Percentiles rank a stretch among this genome's conserved stretches.
These are phyloP conservation scores for Jaculus jaculus DNA, from an alignment of 2,113 vertebrate species.

Conservation along the genomic window DNA sequence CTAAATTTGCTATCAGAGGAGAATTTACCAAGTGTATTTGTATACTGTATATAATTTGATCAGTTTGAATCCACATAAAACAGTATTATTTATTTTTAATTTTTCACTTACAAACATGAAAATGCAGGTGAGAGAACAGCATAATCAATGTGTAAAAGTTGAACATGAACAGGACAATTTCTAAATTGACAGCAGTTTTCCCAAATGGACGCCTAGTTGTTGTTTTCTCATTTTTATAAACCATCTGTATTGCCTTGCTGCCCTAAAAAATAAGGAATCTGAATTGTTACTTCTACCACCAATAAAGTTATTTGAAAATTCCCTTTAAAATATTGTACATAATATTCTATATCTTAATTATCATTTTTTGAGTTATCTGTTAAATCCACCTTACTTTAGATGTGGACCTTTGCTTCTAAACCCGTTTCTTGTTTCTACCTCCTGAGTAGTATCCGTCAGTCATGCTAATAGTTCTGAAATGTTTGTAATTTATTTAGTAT, in stretches of 20 bases:
- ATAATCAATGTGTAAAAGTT: neutral
- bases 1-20: neutral
- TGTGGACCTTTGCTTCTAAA: constrained; percentile 24
- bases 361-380: constrained; percentile 25
- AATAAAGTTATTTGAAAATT: neutral
- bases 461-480: neutral
- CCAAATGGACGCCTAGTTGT: neutral
- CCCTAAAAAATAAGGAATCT: neutral
- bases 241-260: neutral
- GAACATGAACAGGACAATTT: neutral
- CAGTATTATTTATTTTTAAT: neutral
- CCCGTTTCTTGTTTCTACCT: neutral
- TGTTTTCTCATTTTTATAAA: constrained; percentile 29
- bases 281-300: neutral
- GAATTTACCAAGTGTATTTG: constrained; percentile 29
- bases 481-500: neutral
- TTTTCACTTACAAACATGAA: constrained; percentile 35
- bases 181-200: neutral
- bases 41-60: neutral
- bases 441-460: neutral
- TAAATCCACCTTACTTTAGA: neutral
- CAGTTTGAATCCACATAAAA: constrained; percentile 36
- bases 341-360: neutral
- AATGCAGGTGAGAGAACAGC: neutral
- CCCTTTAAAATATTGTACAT: neutral